Conservation (phyloP, 2,797 vertebrate genomes). For the Rhinophrynus dorsalis region DNA sequence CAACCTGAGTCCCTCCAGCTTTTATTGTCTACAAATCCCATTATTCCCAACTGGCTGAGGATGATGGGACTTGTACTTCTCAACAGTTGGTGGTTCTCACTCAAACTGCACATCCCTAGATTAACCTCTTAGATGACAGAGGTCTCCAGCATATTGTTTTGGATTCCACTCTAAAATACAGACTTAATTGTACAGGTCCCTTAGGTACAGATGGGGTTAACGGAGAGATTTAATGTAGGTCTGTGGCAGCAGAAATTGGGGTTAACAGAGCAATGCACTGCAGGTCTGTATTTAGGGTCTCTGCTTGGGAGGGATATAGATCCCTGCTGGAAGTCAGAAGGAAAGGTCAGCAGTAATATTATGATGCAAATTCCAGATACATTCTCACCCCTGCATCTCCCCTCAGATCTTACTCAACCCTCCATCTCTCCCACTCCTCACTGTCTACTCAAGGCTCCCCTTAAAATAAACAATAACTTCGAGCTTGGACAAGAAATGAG, state of each 20-base stretch:
- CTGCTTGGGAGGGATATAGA: constrained; percentile 29
- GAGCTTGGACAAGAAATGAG: constrained; percentile 59
- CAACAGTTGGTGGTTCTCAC: no score
- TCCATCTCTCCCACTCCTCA: neutral
- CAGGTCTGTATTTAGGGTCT: constrained; percentile 23
- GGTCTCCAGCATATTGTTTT: no score
- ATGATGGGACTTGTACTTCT: no score
- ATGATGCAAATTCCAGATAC: constrained; percentile 44
- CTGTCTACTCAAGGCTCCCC: constrained; percentile 39
- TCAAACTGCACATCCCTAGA: no score
- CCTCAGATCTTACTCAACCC: neutral
- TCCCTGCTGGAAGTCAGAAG: constrained; percentile 22
- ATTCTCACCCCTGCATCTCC: constrained; percentile 38
- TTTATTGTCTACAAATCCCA: no score
- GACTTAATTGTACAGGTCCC: no score
- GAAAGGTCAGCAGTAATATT: constrained; percentile 40
- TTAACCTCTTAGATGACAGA: no score
- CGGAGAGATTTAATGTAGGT: neutral
- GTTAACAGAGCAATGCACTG: neutral
- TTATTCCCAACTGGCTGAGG: no score
- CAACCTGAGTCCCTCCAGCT: no score
- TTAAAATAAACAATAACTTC: constrained; percentile 65
- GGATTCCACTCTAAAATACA: no score
- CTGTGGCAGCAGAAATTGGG: neutral
- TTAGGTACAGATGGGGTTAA: no score